Conservation (phyloP, 1,140 invertebrate genomes). For the Zaprionus ornatus region DNA sequence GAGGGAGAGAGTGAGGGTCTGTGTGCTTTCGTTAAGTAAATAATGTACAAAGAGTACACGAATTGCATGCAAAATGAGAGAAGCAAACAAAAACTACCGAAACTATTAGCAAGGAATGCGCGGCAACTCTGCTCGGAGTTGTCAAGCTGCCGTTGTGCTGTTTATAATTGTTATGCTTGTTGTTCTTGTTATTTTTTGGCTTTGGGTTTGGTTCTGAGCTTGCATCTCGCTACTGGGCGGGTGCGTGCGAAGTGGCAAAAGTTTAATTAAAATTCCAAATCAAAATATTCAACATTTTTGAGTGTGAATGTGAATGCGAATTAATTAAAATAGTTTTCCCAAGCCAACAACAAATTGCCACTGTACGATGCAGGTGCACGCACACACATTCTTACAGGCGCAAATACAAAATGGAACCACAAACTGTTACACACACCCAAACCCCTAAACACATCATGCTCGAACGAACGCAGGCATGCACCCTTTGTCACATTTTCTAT, state of each 20-base stretch:
- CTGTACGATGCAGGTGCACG: constrained; percentile 1
- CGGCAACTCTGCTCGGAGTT: constrained; percentile 60
- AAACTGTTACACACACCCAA: neutral
- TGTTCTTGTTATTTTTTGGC: constrained; percentile 37
- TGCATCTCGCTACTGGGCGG: constrained; percentile 36
- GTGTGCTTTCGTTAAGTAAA: constrained; percentile 43
- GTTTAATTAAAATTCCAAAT: constrained; percentile 84
- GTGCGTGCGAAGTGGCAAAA: constrained; percentile 68
- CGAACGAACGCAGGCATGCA: neutral
- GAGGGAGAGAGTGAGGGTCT: constrained; percentile 3
- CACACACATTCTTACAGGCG: neutral
- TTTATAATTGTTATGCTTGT: constrained; percentile 42
- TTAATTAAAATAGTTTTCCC: constrained; percentile 83
- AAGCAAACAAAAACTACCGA: constrained; percentile 40
- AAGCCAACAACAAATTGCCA: constrained; percentile 45
- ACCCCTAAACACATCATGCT: neutral
- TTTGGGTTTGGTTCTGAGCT: neutral
- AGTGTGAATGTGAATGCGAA: constrained; percentile 64
- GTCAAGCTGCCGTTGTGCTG: constrained; percentile 52
- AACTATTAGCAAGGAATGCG: constrained; percentile 72
- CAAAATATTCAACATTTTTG: constrained; percentile 75
- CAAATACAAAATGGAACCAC: neutral
- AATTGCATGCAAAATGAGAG: constrained; percentile 27
- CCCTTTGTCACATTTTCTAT: neutral
- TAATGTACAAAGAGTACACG: constrained; percentile 50